These are phyloP conservation scores for Periophthalmus modestus DNA, from an alignment of 2,113 vertebrate genomes.

Conservation along the genomic window DNA sequence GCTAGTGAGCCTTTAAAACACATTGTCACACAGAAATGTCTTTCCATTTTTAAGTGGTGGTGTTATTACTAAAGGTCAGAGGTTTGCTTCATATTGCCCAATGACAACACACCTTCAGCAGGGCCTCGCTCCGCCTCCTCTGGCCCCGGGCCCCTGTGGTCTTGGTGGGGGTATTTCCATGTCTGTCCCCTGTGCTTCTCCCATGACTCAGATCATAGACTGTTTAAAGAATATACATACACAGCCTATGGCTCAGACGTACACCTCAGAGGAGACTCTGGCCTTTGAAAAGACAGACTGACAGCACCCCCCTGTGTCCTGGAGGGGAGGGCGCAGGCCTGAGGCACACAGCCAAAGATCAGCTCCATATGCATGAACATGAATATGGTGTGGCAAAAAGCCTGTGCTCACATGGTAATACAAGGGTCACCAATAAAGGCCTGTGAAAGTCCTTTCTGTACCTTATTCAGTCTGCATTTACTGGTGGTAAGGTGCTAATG, in stretches of 20 bases:
- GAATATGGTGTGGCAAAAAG: too few species aligned
- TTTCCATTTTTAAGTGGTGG: too few species aligned
- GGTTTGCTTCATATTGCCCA: too few species aligned
- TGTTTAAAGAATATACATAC: too few species aligned
- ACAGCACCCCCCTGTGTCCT: constrained; percentile 8
- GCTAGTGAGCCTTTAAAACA: too few species aligned
- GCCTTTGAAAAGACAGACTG: constrained; percentile 65
- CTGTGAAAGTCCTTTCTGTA: too few species aligned
- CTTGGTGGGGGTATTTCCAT: constrained; percentile 26
- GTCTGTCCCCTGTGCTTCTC: constrained; percentile 30
- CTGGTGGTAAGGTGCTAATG: too few species aligned
- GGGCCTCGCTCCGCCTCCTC: not conserved
- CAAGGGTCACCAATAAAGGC: too few species aligned
- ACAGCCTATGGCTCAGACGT: not conserved
- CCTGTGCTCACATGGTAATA: too few species aligned
- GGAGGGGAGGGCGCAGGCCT: not conserved
- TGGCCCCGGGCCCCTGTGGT: constrained; percentile 40
- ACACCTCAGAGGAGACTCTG: constrained; percentile 49
- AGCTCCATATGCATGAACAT: not conserved
- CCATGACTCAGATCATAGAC: constrained; percentile 12
- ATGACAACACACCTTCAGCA: not conserved
- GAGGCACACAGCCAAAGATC: not conserved
- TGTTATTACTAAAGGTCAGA: too few species aligned
- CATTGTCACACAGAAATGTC: too few species aligned
- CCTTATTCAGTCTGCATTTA: too few species aligned